These are phyloP conservation scores for Masticophis lateralis DNA, from an alignment of 2,797 vertebrate genomes.

Conservation along the genomic window DNA sequence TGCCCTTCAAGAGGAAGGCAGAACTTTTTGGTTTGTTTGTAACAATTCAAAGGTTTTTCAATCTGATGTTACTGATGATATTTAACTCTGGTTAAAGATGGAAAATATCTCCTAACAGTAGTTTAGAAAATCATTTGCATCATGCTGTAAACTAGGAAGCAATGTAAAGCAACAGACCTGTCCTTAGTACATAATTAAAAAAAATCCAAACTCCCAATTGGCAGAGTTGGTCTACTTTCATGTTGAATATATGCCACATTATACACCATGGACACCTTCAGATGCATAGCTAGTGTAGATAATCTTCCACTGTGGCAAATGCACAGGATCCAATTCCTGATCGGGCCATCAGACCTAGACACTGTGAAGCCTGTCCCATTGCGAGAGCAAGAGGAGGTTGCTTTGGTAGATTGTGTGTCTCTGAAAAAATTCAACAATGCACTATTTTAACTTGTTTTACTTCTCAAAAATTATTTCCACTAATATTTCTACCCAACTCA, in stretches of 20 bases:
- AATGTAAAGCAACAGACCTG: constrained; percentile 84
- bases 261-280: constrained; percentile 49
- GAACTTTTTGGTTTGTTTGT: constrained; percentile 74
- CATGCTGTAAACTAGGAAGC: constrained; percentile 93
- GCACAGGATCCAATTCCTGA: constrained; percentile 95
- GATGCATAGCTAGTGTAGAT: constrained; percentile 92
- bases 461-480: accelerated
- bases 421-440: constrained; percentile 67
- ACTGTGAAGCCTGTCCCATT: constrained; percentile 94
- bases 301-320: constrained; percentile 96
- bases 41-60: constrained; percentile 69
- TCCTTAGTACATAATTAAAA: constrained; percentile 83
- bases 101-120: constrained; percentile 79
- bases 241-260: constrained; percentile 61
- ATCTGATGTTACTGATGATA: constrained; percentile 73
- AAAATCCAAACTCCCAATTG: constrained; percentile 75
- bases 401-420: constrained; percentile 99
- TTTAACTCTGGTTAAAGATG: constrained; percentile 76
- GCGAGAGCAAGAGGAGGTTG: constrained; percentile 96
- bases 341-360: constrained; percentile 95
- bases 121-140: constrained; percentile 86
- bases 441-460: neutral
- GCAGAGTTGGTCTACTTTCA: constrained; percentile 75
- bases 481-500: neutral
- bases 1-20: constrained; percentile 59